Conservation (phyloP, 1,140 invertebrate genomes). For the Lepidurus packardi region DNA sequence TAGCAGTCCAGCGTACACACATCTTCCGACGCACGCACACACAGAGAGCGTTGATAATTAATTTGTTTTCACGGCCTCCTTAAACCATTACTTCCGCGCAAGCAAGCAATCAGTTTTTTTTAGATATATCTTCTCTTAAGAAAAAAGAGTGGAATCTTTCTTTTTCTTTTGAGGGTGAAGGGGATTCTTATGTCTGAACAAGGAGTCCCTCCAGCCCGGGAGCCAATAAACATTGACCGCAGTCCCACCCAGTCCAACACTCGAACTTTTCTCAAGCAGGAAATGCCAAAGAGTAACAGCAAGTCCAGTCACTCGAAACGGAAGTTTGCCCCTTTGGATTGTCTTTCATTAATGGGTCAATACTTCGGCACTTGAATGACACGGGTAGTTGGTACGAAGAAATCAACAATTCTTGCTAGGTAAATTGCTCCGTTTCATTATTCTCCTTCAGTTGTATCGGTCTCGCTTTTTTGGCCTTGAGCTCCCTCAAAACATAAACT, state of each 20-base stretch:
- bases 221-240: neutral
- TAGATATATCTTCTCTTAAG: too few species aligned
- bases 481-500: too few species aligned
- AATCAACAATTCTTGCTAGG: neutral
- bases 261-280: neutral
- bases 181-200: neutral
- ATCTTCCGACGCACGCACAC: neutral
- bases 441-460: neutral
- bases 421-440: neutral
- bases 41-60: neutral
- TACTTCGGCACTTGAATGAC: constrained; percentile 14
- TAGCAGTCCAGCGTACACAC: neutral
- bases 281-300: neutral
- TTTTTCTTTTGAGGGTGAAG: neutral
- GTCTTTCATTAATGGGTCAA: constrained; percentile 7
- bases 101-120: neutral
- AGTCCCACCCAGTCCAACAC: neutral
- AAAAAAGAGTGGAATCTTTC: neutral
- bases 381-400: neutral
- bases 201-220: neutral
- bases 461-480: too few species aligned
- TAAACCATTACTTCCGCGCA: neutral
- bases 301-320: neutral
- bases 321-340: neutral
- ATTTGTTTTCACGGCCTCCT: neutral